A percentile compares a stretch with the other conserved stretches of the same genome.
These are phyloP conservation scores for Saccopteryx leptura DNA, from an alignment of 2,113 vertebrate species.

Conservation along the genomic window DNA sequence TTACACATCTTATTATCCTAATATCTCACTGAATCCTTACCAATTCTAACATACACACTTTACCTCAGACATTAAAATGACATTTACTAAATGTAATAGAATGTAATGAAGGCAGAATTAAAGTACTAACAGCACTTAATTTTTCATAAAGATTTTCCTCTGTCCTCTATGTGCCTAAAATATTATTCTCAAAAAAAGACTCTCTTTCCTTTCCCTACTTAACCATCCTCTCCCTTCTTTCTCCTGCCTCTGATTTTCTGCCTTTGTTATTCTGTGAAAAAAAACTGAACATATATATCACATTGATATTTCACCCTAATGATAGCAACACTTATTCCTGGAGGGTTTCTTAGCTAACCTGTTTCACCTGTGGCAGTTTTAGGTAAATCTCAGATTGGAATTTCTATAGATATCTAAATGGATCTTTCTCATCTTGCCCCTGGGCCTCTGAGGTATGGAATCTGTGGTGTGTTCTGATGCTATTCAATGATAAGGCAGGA, in stretches of 20 bases:
- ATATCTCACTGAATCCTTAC: neutral
- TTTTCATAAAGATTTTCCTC: constrained; percentile 40
- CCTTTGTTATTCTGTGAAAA: constrained; percentile 21
- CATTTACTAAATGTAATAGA: neutral
- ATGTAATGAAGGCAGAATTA: neutral
- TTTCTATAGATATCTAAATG: constrained; percentile 85
- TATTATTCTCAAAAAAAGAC: neutral
- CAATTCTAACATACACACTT: constrained; percentile 7
- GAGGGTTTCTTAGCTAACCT: constrained; percentile 75
- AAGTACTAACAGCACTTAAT: neutral
- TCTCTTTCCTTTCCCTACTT: neutral
- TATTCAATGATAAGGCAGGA: constrained; percentile 85
- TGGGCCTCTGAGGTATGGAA: constrained; percentile 83
- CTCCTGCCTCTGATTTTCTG: neutral
- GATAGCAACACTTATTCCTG: constrained; percentile 79
- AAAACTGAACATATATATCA: constrained; percentile 58
- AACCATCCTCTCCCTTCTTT: neutral
- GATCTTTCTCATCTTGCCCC: constrained; percentile 81
- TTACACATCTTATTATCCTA: neutral
- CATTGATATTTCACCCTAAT: constrained; percentile 75
- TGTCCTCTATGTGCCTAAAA: neutral
- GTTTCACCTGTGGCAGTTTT: constrained; percentile 80
- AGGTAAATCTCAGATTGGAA: constrained; percentile 87
- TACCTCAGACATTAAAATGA: constrained; percentile 11
- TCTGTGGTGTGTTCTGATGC: constrained; percentile 79